A percentile compares a stretch with the other conserved stretches of the same genome.
These are phyloP conservation scores for Burhinus bistriatus DNA, from an alignment of 2,113 vertebrate species.

Conservation along the genomic window DNA sequence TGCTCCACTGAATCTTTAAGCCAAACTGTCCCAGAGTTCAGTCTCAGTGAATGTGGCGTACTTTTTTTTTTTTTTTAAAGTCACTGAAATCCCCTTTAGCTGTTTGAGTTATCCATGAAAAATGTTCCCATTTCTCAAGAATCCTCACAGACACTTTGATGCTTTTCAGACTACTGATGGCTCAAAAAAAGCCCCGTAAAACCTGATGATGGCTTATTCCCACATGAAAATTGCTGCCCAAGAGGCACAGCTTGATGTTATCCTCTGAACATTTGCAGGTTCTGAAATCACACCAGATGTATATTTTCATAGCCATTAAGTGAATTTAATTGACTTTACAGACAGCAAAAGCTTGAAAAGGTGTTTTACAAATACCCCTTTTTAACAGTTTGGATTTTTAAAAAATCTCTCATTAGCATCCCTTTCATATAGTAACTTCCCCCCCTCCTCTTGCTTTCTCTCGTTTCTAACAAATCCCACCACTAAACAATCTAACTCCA, in stretches of 20 bases:
- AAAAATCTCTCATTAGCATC: not conserved
- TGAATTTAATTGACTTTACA: conserved; percentile 22
- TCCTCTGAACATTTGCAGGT: not conserved
- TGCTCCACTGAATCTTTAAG: not conserved
- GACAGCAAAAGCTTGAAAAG: conserved; percentile 1
- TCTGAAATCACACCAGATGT: not conserved
- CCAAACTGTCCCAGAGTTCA: not conserved
- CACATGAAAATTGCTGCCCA: not conserved
- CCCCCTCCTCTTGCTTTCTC: not conserved
- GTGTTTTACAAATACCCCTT: not conserved
- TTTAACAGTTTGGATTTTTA: not conserved
- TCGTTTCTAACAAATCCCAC: not conserved
- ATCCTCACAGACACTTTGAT: conserved; percentile 18
- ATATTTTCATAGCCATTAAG: conserved; percentile 2
- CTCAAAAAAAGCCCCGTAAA: not conserved
- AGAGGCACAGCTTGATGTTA: conserved; percentile 16
- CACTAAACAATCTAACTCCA: not conserved
- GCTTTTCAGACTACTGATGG: not conserved
- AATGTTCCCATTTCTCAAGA: not conserved
- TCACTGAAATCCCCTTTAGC: conserved; percentile 7
- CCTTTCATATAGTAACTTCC: not conserved
- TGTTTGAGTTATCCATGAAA: conserved; percentile 2
- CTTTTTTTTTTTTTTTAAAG: not conserved
- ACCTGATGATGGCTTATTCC: not conserved
- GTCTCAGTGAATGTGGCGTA: not conserved